Evolutionary conservation across 2,888 invertebrate genomes (phyloP), one percentile per base, ranked within the genome.

Genomic region (Andrena haemorrhoa): DNA sequence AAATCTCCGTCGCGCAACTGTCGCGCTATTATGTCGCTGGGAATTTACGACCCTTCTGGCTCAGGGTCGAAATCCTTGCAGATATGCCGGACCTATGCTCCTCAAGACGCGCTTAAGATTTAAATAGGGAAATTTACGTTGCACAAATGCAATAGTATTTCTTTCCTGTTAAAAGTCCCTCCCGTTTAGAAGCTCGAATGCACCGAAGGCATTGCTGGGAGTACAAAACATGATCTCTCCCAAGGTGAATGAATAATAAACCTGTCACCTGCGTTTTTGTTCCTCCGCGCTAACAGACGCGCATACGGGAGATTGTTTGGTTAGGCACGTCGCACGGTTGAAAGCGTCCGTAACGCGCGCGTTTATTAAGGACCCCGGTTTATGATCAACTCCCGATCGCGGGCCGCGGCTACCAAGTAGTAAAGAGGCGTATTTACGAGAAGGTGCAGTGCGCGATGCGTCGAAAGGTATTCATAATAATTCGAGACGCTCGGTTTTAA

Each of bases 1-100:
- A 87, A 87, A 85, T 87, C 82, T 83, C 65, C 79, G 79, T 85
- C 83, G 70, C 73, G 75, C 75, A 74, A 78, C 77, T 72, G 75
- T 83, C 79, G 60, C 65, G 66, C 82, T 82, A 83, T 85, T 80
- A 81, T 77, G 81, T 81, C 79, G 72, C 64, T 73, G 20, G 23
- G 65, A 78, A 75, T 80, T 80, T 80, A 80, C 77, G 56, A 26
- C 16, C 69, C 47, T 10, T 20, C 12, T 8, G 20, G 29, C 16
- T 20, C 5, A 41, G 31, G 33, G 47, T 64, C 41, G 74, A 51
- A 60, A 56, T 56, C 23, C 23, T 56, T 4, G 56, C 12, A 16
- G 12, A 41, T 41, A 41, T 41, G 41, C 41, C 12, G 23, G 23
- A 12, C 12, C 41, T 12, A 5, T 41, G 41, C 16, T 41, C 41